Percentiles rank a stretch among this genome's conserved stretches.
Evolutionary conservation across 2,113 vertebrate genomes (phyloP).

Genomic region (Stegastes partitus): DNA sequence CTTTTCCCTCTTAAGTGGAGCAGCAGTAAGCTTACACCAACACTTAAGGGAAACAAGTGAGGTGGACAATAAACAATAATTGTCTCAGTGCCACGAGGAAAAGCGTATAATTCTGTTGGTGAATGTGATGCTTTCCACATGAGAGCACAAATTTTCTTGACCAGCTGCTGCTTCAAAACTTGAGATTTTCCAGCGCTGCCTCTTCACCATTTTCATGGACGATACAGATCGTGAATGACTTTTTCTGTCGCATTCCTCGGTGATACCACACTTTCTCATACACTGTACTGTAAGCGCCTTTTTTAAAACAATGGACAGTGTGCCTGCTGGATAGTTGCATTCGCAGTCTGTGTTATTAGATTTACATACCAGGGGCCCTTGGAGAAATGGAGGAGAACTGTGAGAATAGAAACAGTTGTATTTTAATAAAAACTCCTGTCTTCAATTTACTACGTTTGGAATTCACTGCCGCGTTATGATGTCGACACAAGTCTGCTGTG

Average conservation of each 20-base stretch:
- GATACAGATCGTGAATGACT: constrained; percentile 22
- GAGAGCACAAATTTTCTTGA: constrained; percentile 72
- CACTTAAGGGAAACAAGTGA: constrained; percentile 66
- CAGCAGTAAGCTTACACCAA: constrained; percentile 67
- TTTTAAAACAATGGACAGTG: constrained; percentile 62
- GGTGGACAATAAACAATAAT: constrained; percentile 77
- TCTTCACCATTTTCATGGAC: constrained; percentile 45
- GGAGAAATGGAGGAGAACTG: constrained; percentile 53
- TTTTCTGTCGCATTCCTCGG: constrained; percentile 29
- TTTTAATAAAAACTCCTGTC: constrained; percentile 55
- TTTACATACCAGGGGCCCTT: constrained; percentile 69
- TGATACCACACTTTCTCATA: constrained; percentile 29
- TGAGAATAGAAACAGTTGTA: constrained; percentile 63
- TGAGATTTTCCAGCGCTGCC: constrained; percentile 64
- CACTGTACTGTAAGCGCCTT: constrained; percentile 55
- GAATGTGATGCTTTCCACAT: constrained; percentile 78
- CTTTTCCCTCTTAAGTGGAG: constrained; percentile 56
- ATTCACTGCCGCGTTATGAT: constrained; percentile 38
- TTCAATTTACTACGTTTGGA: constrained; percentile 31
- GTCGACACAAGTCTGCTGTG: constrained; percentile 20
- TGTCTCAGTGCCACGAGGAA: constrained; percentile 70
- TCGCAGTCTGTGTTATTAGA: constrained; percentile 70
- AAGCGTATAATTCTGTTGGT: constrained; percentile 75
- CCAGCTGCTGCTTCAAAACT: constrained; percentile 69
- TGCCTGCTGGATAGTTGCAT: constrained; percentile 54